Conservation (phyloP, 2,888 invertebrate genomes). For the Platerodrilus igneus region DNA sequence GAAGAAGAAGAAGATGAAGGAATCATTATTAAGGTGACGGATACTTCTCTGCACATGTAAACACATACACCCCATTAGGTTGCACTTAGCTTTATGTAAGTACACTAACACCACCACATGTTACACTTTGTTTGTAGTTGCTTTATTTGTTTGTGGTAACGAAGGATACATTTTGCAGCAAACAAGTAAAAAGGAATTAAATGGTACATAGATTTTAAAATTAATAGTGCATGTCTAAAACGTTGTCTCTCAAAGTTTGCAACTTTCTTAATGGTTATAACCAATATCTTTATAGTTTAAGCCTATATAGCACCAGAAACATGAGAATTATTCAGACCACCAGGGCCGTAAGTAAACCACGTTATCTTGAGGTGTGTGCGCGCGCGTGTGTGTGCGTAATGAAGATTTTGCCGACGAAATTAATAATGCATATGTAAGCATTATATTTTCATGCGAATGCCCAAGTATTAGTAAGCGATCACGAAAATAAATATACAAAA, state of each 20-base stretch:
- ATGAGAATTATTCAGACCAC: conserved; percentile 8
- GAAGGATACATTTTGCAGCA: conserved; percentile 29
- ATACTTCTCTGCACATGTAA: conserved; percentile 29
- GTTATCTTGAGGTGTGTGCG: too few species aligned
- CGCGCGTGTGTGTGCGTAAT: too few species aligned
- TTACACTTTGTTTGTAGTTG: not conserved
- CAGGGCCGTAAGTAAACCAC: too few species aligned
- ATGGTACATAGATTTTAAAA: conserved; percentile 25
- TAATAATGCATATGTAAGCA: too few species aligned
- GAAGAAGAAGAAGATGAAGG: conserved; percentile 80
- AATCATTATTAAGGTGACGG: conserved; percentile 59
- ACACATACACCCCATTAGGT: conserved; percentile 12
- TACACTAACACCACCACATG: conserved; percentile 12
- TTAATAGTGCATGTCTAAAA: conserved; percentile 1
- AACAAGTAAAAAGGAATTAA: conserved; percentile 24
- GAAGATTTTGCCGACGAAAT: too few species aligned
- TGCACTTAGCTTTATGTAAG: conserved; percentile 9
- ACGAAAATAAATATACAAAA: too few species aligned
- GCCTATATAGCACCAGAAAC: conserved; percentile 10
- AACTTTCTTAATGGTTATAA: too few species aligned
- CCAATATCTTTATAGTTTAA: too few species aligned
- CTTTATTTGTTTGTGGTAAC: not conserved
- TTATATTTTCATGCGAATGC: too few species aligned
- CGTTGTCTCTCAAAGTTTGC: too few species aligned
- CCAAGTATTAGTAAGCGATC: too few species aligned